These are phyloP conservation scores for Ypsolopha sequella DNA, from an alignment of 2,888 invertebrate genomes.

Conservation along the genomic window DNA sequence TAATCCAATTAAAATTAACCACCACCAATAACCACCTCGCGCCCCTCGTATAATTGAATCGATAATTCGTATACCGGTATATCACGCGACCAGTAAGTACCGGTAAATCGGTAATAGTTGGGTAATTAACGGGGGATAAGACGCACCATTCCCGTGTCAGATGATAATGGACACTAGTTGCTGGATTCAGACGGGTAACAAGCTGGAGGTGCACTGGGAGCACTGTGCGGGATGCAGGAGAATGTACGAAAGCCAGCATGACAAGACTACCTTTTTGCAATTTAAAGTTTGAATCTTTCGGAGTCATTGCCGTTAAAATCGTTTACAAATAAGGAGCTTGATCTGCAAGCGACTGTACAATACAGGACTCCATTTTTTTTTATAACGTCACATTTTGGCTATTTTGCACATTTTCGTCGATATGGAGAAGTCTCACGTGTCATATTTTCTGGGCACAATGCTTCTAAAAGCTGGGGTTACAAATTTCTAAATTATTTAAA, in stretches of 20 bases:
- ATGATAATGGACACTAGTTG: conserved; percentile 35
- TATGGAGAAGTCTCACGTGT: no score
- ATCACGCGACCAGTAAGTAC: conserved; percentile 48
- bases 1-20: background rate
- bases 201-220: conserved; percentile 15
- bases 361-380: no score
- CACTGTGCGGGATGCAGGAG: no score
- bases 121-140: conserved; percentile 53
- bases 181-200: conserved; percentile 23
- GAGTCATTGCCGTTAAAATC: no score
- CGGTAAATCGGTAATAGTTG: conserved; percentile 37
- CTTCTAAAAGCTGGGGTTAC: no score
- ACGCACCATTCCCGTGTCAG: conserved; percentile 39
- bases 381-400: no score
- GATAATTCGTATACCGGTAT: conserved; percentile 26
- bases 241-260: background rate
- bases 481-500: no score
- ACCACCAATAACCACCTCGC: background rate
- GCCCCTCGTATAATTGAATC: background rate
- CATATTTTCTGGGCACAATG: no score
- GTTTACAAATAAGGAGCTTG: no score
- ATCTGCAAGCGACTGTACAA: no score
- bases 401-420: no score
- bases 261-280: background rate
- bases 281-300: no score